A percentile compares a stretch with the other conserved stretches of the same genome.
phyloP scores from a whole-genome alignment of 2,113 vertebrate genomes.

The Laticauda colubrina region DNA sequence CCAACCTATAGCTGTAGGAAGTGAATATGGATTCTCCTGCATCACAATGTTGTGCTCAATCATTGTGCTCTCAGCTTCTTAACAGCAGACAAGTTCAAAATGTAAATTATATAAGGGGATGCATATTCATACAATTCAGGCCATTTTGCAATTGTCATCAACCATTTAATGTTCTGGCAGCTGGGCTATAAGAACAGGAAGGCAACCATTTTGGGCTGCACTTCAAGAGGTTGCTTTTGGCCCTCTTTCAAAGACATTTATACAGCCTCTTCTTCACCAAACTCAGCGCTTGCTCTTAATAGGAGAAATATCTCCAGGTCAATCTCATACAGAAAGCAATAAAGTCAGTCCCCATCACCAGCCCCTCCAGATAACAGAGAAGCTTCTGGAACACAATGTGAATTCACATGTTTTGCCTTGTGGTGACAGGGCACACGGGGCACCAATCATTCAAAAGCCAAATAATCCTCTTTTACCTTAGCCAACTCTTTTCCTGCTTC shows the following conservation, averaged over 20 bases:
- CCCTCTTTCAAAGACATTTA: background rate
- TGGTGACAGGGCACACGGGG: background rate
- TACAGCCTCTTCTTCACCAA: background rate
- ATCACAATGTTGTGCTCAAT: background rate
- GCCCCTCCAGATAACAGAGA: background rate
- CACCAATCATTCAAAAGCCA: background rate
- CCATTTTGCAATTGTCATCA: background rate
- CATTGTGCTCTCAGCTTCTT: background rate
- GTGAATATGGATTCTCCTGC: background rate
- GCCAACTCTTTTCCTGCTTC: background rate
- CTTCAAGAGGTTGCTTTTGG: background rate
- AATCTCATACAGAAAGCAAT: conserved; percentile 28
- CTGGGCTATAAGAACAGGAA: background rate
- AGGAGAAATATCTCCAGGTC: background rate
- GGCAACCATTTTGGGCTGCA: conserved; percentile 9
- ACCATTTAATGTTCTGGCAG: background rate
- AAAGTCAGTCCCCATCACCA: conserved; percentile 10
- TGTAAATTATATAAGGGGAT: background rate
- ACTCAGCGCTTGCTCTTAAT: background rate
- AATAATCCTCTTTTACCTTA: background rate
- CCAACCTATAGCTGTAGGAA: background rate
- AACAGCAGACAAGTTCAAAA: background rate
- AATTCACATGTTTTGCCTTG: background rate
- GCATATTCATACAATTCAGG: background rate
- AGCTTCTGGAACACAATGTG: background rate